Evolutionary conservation across 2,888 invertebrate species (phyloP).

Genomic region (Morpho helenor): DNA sequence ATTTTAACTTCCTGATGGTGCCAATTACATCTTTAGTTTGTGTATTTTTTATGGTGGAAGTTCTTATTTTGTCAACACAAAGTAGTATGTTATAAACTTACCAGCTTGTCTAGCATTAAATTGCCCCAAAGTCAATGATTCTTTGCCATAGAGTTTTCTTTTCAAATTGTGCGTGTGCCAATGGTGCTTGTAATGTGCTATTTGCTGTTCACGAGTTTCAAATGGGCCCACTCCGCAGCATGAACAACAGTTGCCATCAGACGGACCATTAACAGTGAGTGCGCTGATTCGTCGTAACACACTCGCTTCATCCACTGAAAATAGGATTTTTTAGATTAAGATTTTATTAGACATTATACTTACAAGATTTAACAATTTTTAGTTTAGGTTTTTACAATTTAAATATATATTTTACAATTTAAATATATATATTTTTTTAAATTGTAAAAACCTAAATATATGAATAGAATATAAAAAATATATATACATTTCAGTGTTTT

Average conservation of each 20-base stretch:
- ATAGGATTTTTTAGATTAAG: background rate
- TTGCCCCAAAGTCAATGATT: conserved; percentile 55
- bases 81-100: conserved; percentile 25
- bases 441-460: too few relatives aligned
- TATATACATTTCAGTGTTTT: too few relatives aligned
- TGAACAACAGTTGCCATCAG: conserved; percentile 64
- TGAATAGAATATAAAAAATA: too few relatives aligned
- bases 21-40: too few relatives aligned
- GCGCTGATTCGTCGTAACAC: conserved; percentile 62
- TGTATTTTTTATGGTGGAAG: too few relatives aligned
- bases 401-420: too few relatives aligned
- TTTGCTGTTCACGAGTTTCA: conserved; percentile 80
- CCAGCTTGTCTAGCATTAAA: conserved; percentile 61
- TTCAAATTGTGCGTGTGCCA: conserved; percentile 93
- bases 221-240: conserved; percentile 77
- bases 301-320: conserved; percentile 68
- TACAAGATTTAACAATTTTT: too few relatives aligned
- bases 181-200: conserved; percentile 88
- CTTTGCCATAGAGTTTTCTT: conserved; percentile 80
- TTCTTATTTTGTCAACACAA: too few relatives aligned
- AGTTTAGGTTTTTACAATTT: too few relatives aligned
- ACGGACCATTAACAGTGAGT: conserved; percentile 54
- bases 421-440: too few relatives aligned
- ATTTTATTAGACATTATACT: too few relatives aligned
- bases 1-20: too few relatives aligned